Evolutionary conservation across 2,888 invertebrate species (phyloP), one percentile per base, ranked within the genome.

Genomic region (Lysandra coridon): DNA sequence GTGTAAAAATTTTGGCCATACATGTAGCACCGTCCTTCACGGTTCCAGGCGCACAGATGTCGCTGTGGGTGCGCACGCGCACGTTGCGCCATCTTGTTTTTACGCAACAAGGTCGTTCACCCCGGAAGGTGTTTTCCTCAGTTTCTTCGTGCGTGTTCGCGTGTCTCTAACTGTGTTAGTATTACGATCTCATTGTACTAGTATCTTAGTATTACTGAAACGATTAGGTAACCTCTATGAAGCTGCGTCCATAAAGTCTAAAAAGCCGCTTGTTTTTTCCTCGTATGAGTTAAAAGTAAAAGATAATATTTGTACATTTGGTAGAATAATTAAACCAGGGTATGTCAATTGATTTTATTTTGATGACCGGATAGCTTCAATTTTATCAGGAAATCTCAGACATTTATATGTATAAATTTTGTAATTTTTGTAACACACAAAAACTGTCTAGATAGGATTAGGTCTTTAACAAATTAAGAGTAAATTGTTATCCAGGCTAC

Each of bases 61-160:
- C 84, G 79, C 78, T 78, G 79, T 75, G 53, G 78, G 73, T 74
- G 88, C 87, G 86, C 85, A 87, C 86, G 86, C 87, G 85, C 86
- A 88, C 89, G 90, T 90, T 91, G 91, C 92, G 90, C 92, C 90
- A 86, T 84, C 87, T 85, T 62, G 82, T 87, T 88, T 93, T 94
- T 94, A 93, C 93, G 94, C 94, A 94, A 94, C 92, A 86, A 88
- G 93, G 92, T 88, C 93, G 84, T 93, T 94, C 90, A 94, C 94
- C 94, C 94, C 94, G 94, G 94, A 94, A 94, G 93, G 88, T 92
- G 90, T 92, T 94, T 93, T 93, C 93, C 92, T 92, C 89, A 89
- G 92, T 93, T 93, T 93, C 93, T 93, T 92, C 91, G 92, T 89
- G 90, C 88, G 88, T 89, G 87, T 87, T 94, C 91, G 94, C 94